phyloP scores from a whole-genome alignment of 2,888 invertebrate species.

The Ichneumoninae sp. region DNA sequence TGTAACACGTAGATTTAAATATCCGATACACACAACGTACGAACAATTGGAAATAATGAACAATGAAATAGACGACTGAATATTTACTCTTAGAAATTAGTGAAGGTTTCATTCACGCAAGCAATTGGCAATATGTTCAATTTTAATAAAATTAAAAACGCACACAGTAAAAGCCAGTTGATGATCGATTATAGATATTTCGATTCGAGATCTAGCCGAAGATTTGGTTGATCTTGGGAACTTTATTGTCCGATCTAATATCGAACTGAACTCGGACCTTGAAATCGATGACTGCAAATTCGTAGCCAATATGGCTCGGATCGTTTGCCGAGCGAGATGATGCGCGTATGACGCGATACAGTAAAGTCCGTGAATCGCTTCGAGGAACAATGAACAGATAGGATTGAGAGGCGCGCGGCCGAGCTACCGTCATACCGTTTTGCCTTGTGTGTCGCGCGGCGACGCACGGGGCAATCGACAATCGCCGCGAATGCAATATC shows the following conservation, averaged over 20 bases:
- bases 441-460: constrained; percentile 15
- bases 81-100: too few species aligned
- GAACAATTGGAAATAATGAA: too few species aligned
- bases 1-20: too few species aligned
- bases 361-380: constrained; percentile 3
- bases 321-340: neutral
- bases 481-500: constrained; percentile 29
- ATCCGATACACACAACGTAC: too few species aligned
- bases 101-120: too few species aligned
- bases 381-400: constrained; percentile 26
- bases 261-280: neutral
- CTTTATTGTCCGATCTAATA: neutral
- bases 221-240: neutral
- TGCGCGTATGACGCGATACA: neutral
- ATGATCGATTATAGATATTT: too few species aligned
- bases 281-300: neutral
- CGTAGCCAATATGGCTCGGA: neutral
- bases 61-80: too few species aligned
- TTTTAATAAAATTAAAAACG: neutral
- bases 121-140: neutral
- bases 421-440: neutral
- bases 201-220: too few species aligned
- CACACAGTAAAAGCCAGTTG: too few species aligned
- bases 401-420: constrained; percentile 11
- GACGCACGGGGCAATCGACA: neutral